These are phyloP conservation scores for Dendropsophus ebraccatus DNA, from an alignment of 2,113 vertebrate species.

Conservation along the genomic window DNA sequence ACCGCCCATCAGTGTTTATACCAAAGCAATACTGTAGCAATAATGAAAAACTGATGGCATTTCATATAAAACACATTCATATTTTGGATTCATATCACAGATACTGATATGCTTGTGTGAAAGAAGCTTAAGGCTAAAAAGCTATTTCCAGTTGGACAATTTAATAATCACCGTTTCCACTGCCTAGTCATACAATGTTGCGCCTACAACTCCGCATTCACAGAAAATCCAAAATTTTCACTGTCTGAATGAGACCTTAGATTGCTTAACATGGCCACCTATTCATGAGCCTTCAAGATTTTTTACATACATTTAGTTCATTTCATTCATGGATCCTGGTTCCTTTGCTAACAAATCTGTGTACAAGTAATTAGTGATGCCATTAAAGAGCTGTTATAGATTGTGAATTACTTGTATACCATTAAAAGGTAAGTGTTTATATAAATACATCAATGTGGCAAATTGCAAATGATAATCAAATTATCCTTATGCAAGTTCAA, in stretches of 20 bases:
- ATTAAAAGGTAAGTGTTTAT: constrained; percentile 3
- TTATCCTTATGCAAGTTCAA: not conserved
- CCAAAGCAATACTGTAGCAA: too few relatives aligned
- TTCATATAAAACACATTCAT: too few relatives aligned
- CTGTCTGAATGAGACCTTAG: not conserved
- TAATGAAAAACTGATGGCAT: too few relatives aligned
- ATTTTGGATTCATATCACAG: too few relatives aligned
- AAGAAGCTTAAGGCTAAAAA: too few relatives aligned
- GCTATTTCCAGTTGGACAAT: too few relatives aligned
- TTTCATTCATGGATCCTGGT: not conserved
- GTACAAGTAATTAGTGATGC: not conserved
- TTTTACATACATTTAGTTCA: not conserved
- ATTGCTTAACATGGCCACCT: not conserved
- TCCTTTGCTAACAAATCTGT: not conserved
- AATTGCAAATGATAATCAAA: not conserved
- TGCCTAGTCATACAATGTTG: too few relatives aligned
- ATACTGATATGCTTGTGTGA: too few relatives aligned
- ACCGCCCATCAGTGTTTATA: too few relatives aligned
- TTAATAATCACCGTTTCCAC: too few relatives aligned
- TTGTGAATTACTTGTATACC: not conserved
- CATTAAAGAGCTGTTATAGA: not conserved
- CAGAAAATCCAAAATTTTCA: too few relatives aligned
- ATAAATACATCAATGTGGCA: not conserved
- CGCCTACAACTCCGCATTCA: too few relatives aligned
- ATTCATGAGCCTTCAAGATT: not conserved